A percentile compares a stretch with the other conserved stretches of the same genome.
Conservation (phyloP, 2,797 vertebrate species). For the Meriones psammophilus region DNA sequence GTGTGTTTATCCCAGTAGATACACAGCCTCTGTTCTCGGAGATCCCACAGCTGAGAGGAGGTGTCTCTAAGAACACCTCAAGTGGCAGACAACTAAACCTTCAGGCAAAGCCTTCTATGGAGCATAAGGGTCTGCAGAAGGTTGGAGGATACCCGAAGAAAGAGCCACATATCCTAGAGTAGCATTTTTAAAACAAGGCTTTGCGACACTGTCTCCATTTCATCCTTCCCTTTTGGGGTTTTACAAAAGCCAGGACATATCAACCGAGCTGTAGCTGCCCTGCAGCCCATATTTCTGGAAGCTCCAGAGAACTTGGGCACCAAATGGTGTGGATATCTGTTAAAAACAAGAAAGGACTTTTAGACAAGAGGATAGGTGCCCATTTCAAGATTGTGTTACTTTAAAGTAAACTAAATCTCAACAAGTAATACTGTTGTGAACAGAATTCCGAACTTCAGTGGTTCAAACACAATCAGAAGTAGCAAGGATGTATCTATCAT, state of each 20-base stretch:
- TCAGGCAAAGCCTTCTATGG: neutral
- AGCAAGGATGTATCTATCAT: neutral
- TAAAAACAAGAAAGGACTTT: constrained; percentile 7
- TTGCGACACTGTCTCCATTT: neutral
- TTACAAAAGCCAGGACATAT: neutral
- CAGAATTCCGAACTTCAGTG: constrained; percentile 33
- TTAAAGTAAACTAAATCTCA: neutral
- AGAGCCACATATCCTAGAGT: neutral
- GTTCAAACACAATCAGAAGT: neutral
- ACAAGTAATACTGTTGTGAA: neutral
- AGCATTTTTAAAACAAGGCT: neutral
- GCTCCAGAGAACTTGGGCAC: neutral
- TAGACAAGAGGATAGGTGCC: neutral
- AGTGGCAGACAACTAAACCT: neutral
- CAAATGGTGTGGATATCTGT: neutral
- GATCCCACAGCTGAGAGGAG: neutral
- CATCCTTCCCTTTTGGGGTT: neutral
- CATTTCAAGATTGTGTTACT: constrained; percentile 5
- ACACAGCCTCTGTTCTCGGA: neutral
- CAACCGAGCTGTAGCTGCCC: neutral
- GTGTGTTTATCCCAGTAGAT: neutral
- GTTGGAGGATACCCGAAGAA: neutral
- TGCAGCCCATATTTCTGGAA: neutral
- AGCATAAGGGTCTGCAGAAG: neutral
- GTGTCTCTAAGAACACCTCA: neutral